These are phyloP conservation scores for Calidris pygmaea DNA, from an alignment of 2,113 vertebrate genomes.

Conservation along the genomic window DNA sequence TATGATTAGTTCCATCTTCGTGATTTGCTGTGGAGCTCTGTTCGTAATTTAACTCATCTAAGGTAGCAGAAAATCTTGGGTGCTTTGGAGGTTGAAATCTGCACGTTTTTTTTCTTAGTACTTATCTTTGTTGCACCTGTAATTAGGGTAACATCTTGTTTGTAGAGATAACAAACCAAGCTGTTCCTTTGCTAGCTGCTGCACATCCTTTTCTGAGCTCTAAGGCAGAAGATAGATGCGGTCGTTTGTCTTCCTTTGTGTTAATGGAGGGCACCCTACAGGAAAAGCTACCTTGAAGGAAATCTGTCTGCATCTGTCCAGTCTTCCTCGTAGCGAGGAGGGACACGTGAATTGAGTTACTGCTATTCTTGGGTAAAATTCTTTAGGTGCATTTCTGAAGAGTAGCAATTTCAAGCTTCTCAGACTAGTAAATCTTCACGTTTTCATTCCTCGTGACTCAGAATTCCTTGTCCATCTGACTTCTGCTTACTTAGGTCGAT, in stretches of 20 bases:
- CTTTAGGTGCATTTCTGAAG: background rate
- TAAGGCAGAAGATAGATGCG: accelerated
- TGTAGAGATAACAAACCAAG: background rate
- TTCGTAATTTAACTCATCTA: background rate
- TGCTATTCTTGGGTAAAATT: background rate
- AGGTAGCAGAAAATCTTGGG: background rate
- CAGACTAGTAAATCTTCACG: background rate
- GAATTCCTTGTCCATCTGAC: background rate
- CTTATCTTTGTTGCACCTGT: background rate
- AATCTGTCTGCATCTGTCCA: background rate
- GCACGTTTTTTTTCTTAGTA: background rate
- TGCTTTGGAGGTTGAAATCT: background rate
- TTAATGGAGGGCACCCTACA: background rate
- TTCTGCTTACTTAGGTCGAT: background rate
- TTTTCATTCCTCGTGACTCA: background rate
- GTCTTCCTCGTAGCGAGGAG: background rate
- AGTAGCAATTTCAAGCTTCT: background rate
- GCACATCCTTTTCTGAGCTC: background rate
- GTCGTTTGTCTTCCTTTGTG: background rate
- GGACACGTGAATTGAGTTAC: background rate
- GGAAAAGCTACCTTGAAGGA: background rate
- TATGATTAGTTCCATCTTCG: background rate
- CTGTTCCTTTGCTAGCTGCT: background rate
- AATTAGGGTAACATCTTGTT: background rate
- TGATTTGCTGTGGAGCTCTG: background rate